A percentile compares a stretch with the other conserved stretches of the same genome.
Conservation (phyloP, 1,140 invertebrate genomes). For the Nomia melanderi region DNA sequence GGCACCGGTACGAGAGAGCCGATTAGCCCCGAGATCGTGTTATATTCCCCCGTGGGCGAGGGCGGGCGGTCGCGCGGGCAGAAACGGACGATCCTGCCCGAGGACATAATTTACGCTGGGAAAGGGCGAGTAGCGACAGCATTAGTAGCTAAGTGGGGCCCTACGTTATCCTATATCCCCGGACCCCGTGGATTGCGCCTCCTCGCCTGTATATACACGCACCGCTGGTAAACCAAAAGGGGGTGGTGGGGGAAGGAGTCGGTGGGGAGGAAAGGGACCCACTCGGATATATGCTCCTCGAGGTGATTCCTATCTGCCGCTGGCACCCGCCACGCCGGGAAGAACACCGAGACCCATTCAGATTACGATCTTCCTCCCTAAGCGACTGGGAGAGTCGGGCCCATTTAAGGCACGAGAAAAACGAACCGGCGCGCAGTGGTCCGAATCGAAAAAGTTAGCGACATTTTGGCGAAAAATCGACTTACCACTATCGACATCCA, state of each 20-base stretch:
- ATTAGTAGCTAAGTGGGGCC: conserved; percentile 78
- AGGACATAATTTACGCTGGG: conserved; percentile 76
- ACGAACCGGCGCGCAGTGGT: conserved; percentile 21
- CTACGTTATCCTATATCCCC: conserved; percentile 74
- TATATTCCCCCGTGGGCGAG: conserved; percentile 59
- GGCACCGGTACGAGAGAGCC: conserved; percentile 57
- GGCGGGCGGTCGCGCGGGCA: conserved; percentile 50
- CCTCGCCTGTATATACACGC: conserved; percentile 38
- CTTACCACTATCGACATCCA: no score
- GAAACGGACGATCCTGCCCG: conserved; percentile 65
- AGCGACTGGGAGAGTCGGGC: conserved; percentile 33
- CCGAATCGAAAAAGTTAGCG: no score
- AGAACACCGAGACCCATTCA: conserved; percentile 65
- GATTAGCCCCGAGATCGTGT: conserved; percentile 61
- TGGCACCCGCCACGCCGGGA: conserved; percentile 62
- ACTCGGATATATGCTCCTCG: conserved; percentile 34
- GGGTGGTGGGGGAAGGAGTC: no score
- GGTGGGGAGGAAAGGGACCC: conserved; percentile 39
- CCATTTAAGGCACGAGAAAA: conserved; percentile 57
- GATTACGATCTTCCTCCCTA: conserved; percentile 66
- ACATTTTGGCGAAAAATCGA: no score
- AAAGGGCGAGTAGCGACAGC: conserved; percentile 75
- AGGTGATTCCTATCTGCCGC: conserved; percentile 65
- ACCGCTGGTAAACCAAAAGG: no score
- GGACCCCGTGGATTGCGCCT: conserved; percentile 62